Evolutionary conservation across 2,888 invertebrate species (phyloP).

Genomic region (Drosophila fulvimacula): DNA sequence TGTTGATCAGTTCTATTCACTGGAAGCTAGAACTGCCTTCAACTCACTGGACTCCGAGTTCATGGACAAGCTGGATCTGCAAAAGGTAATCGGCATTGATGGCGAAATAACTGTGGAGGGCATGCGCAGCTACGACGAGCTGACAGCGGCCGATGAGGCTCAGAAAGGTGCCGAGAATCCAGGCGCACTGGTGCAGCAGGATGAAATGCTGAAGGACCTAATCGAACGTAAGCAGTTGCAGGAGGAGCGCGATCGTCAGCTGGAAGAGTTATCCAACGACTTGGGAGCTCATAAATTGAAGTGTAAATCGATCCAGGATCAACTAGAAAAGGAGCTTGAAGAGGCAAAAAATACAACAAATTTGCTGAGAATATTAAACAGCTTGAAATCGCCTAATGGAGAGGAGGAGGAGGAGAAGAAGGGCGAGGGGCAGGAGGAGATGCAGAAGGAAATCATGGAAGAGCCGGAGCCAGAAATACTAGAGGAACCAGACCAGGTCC

Average conservation of each 20-base stretch:
- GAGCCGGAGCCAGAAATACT: background rate
- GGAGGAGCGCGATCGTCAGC: constrained; percentile 56
- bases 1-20: constrained; percentile 60
- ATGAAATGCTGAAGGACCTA: constrained; percentile 62
- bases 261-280: constrained; percentile 10
- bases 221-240: constrained; percentile 59
- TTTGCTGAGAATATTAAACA: background rate
- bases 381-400: background rate
- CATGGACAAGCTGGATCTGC: constrained; percentile 68
- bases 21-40: constrained; percentile 59
- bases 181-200: constrained; percentile 24
- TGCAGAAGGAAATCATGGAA: background rate
- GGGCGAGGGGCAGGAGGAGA: background rate
- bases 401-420: background rate
- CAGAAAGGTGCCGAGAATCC: constrained; percentile 2
- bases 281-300: background rate
- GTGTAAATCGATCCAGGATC: background rate
- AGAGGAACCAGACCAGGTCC: background rate
- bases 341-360: background rate
- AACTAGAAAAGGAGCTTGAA: background rate
- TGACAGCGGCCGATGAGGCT: constrained; percentile 48
- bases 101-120: constrained; percentile 68
- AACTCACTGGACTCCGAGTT: constrained; percentile 72
- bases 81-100: constrained; percentile 55
- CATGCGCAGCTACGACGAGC: constrained; percentile 71